Percentiles rank a stretch among this genome's conserved stretches.
Conservation (phyloP, 2,888 invertebrate species). For the Teleogryllus oceanicus region DNA sequence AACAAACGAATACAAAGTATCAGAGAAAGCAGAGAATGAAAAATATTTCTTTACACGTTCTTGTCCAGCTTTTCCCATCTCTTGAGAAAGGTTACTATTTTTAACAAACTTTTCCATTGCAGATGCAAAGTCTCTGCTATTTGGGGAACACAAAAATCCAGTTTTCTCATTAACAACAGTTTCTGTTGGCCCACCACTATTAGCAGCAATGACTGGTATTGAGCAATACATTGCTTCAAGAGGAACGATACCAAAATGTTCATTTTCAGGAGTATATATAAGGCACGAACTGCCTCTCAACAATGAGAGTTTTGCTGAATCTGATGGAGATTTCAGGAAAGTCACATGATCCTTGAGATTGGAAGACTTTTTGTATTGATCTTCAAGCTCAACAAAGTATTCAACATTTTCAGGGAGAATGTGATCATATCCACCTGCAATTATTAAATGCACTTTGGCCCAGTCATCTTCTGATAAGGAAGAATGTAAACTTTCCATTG, state of each 20-base stretch:
- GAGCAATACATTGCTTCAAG: conserved; percentile 94
- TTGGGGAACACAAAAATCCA: conserved; percentile 74
- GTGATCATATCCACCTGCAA: conserved; percentile 96
- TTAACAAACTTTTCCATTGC: conserved; percentile 69
- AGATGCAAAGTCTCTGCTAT: conserved; percentile 66
- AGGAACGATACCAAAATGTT: conserved; percentile 99
- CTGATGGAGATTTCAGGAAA: conserved; percentile 83
- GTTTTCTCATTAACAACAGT: conserved; percentile 78
- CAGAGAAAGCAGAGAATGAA: conserved; percentile 76
- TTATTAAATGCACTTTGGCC: conserved; percentile 72
- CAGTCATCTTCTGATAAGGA: conserved; percentile 57
- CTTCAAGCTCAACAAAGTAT: conserved; percentile 71
- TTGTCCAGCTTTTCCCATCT: conserved; percentile 73
- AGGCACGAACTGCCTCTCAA: conserved; percentile 74
- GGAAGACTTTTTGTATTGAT: conserved; percentile 53
- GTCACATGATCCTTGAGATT: conserved; percentile 69
- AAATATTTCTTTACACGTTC: conserved; percentile 74
- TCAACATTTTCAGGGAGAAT: conserved; percentile 83
- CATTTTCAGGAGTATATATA: conserved; percentile 92
- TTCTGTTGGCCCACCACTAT: conserved; percentile 94
- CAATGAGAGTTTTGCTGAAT: conserved; percentile 76
- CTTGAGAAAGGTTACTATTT: conserved; percentile 57
- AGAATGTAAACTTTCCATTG: conserved; percentile 66
- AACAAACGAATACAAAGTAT: conserved; percentile 55
- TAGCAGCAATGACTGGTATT: conserved; percentile 91